Evolutionary conservation across 2,797 vertebrate genomes (phyloP).

Genomic region (Percopsis omiscomaycus): DNA sequence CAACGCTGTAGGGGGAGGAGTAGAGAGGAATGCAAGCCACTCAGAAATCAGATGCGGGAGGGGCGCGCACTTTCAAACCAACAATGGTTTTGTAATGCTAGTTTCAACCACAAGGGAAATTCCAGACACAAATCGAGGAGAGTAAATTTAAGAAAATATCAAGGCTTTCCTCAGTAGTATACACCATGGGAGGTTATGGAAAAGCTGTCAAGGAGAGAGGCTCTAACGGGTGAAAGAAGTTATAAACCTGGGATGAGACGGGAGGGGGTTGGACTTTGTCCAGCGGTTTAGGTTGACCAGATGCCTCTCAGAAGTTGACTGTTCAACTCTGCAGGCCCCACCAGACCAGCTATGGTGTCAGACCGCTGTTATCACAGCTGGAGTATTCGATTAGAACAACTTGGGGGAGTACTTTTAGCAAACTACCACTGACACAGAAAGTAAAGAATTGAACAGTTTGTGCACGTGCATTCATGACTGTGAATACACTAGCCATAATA

Average conservation of each 20-base stretch:
- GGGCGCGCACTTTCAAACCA: too few species aligned
- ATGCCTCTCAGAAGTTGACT: not conserved
- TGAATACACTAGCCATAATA: not conserved
- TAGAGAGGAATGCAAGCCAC: too few species aligned
- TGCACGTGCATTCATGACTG: not conserved
- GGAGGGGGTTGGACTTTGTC: too few species aligned
- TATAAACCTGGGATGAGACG: not conserved
- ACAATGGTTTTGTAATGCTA: too few species aligned
- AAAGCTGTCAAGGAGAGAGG: not conserved
- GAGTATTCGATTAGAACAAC: slow-evolving; percentile 5
- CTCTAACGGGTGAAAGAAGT: slow-evolving; percentile 5
- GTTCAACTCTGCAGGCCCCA: slow-evolving; percentile 4
- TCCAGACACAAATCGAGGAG: too few species aligned
- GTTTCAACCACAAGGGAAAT: too few species aligned
- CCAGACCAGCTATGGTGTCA: slow-evolving; percentile 5
- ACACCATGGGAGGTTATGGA: too few species aligned
- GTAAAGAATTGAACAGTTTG: not conserved
- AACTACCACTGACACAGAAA: not conserved
- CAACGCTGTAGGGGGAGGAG: too few species aligned
- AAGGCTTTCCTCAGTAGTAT: too few species aligned
- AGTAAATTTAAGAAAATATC: too few species aligned
- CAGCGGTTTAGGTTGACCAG: too few species aligned
- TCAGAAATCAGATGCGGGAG: too few species aligned
- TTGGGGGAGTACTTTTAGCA: slow-evolving; percentile 8
- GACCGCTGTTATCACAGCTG: not conserved